phyloP scores from a whole-genome alignment of 1,140 invertebrate genomes.

The Cylas formicarius region DNA sequence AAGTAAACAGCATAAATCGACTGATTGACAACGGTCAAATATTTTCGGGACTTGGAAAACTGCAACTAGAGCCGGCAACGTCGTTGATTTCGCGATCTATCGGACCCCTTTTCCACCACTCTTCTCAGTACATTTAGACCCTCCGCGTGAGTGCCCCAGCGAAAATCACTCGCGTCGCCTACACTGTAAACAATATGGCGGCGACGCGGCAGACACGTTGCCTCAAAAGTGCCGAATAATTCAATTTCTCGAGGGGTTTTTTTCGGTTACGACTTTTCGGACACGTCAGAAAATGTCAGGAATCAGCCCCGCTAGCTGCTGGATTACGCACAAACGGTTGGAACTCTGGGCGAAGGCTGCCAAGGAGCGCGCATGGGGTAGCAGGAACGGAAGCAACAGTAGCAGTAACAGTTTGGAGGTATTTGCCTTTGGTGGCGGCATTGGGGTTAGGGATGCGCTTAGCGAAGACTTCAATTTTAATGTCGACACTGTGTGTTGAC shows the following conservation, averaged over 20 bases:
- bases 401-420: conserved; percentile 34
- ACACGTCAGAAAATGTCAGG: conserved; percentile 50
- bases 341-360: conserved; percentile 64
- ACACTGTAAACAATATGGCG: conserved; percentile 16
- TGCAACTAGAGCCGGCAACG: too few relatives aligned
- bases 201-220: conserved; percentile 2
- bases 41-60: too few relatives aligned
- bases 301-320: conserved; percentile 58
- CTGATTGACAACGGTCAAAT: too few relatives aligned
- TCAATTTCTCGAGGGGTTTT: conserved; percentile 2
- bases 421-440: conserved; percentile 7
- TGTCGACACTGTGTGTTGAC: too few relatives aligned
- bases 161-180: not conserved
- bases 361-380: conserved; percentile 53
- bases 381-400: conserved; percentile 29
- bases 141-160: conserved; percentile 2
- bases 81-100: too few relatives aligned
- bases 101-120: too few relatives aligned
- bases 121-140: conserved; percentile 6
- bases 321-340: conserved; percentile 61
- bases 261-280: too few relatives aligned
- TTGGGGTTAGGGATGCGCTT: too few relatives aligned
- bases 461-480: too few relatives aligned
- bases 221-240: conserved; percentile 1
- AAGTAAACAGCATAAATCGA: too few relatives aligned